Evolutionary conservation across 1,140 invertebrate species (phyloP), one percentile per base, ranked within the genome.

Genomic region (Cyphomyrmex costatus): DNA sequence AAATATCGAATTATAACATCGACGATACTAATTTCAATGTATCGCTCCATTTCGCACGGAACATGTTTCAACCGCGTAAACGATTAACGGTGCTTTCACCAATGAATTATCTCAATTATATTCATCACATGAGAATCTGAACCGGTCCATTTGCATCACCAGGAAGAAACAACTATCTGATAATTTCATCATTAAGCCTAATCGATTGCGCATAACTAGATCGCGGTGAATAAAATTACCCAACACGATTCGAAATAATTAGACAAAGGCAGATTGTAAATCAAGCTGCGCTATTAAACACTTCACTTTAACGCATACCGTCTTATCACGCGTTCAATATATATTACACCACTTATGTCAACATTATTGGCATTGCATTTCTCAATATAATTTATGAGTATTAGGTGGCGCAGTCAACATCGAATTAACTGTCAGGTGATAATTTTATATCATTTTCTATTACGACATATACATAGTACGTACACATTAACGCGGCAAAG

Each of bases 21-120:
- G 61, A 30, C 10, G 36, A 36, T 33, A 61, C 73, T 27, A n/a
- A 33, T 80, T 80, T 70, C 33, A 70, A 68, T 51, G 77, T 71
- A 70, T 36, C 68, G 53, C 36, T 73, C 24, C 36, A 60, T 71
- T 73, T 82, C n/a, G 21, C 36, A 10, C 12, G 53, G 19, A 60
- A 82, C 51, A 24, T 33, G 53, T 73, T 73, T 60, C 14, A 33
- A 33, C 21, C 46, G n/a, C 27, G 27, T 83, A 83, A 83, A 61
- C 53, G 66, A 60, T 70, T 80, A 80, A 83, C 79, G 51, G 66
- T 56, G 51, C 33, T 56, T 56, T 49, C 68, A 27, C 68, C 68
- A 60, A 82, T 73, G 33, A 82, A 36, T 71, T 71, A 30, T 19
- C 61, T n/a, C 79, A 74, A 46, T 83, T 60, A 73, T 83, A 73